Base-by-base conservation (phyloP, 2,888 invertebrate species). In the Listrodromus nycthemerus region DNA sequence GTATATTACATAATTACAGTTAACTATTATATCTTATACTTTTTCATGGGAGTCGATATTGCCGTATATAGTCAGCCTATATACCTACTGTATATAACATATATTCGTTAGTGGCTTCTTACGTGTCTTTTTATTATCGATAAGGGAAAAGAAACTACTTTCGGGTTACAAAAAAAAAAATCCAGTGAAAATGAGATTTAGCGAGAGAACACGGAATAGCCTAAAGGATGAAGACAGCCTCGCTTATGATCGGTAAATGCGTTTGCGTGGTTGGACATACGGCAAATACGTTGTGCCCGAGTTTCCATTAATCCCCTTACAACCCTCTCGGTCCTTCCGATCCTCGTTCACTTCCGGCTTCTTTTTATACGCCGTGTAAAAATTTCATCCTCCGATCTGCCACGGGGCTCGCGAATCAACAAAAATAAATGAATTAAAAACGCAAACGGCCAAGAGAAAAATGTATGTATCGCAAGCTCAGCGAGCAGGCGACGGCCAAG, bases 401-500 rank as follows among this genome's bases (percentile, higher is more conserved):
- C 37, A 58, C 10, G 41, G 41, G 33, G 7, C 63, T 30, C 24
- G 48, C 33, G 48, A 78, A 69, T 13, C 50, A 80, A 52, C 55
- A 80, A 73, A 82, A 82, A 82, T 21, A 58, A 71, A 30, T 65
- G 48, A 77, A 37, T 21, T 52, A 30, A 61, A 71, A 71, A 58
- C 21, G 24, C 37, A 33, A 24, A 58, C 71, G 37, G 21, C 33
- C 5, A 58, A 61, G 65, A 24, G n/a, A 58, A 52, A 66, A 30
- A 80, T 83, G 80, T 80, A 83, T 80, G 16, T 24, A 77, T 69
- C 63, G 83, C 83, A 65, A 83, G 77, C 77, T 83, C 83, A 83
- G 80, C 80, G 63, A n/a, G 63, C 73, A 69, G 52, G 67, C 58
- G 58, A 79, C 69, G 70, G 58, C 83, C 83, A 83, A 80, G 75